phyloP scores from a whole-genome alignment of 2,888 invertebrate genomes.

The Candidula unifasciata region DNA sequence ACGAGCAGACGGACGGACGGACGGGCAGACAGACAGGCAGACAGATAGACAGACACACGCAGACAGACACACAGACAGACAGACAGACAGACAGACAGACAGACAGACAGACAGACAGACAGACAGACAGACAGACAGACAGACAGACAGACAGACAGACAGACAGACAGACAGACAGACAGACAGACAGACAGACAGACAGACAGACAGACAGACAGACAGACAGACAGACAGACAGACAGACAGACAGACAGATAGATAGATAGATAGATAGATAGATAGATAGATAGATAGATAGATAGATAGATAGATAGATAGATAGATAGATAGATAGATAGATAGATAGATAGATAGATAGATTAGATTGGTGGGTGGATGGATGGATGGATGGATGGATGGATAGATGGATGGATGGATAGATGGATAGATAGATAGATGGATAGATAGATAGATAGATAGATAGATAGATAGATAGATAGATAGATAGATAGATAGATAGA shows the following conservation, averaged over 20 bases:
- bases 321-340: constrained; percentile 16
- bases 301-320: constrained; percentile 23
- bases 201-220: neutral
- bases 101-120: no score
- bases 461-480: constrained; percentile 22
- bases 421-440: no score
- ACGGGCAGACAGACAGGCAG: no score
- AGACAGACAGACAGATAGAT: no score
- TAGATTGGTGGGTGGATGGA: neutral
- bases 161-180: neutral
- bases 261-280: constrained; percentile 11
- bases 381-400: constrained; percentile 10
- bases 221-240: neutral
- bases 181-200: neutral
- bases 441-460: constrained; percentile 8
- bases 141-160: no score
- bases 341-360: constrained; percentile 1
- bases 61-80: no score
- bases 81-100: no score
- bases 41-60: no score
- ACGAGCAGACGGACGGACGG: no score
- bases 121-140: no score
- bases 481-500: constrained; percentile 9
- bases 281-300: constrained; percentile 19
- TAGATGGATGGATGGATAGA: constrained; percentile 1